Conservation (phyloP, 2,113 vertebrate genomes). For the Tragulus kanchil region DNA sequence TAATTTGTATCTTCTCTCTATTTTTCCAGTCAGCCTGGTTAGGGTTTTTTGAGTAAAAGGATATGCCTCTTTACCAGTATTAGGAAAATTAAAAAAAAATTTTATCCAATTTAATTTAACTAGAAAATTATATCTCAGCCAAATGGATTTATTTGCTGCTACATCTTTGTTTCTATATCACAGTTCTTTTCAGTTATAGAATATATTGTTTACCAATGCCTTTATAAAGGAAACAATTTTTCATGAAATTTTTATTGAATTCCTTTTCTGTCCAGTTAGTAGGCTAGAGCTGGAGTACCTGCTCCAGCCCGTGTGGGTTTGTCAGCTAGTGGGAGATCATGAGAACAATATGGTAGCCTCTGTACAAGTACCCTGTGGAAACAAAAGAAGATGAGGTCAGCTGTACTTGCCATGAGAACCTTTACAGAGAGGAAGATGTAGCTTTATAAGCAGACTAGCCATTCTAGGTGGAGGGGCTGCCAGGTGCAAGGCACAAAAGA, state of each 20-base stretch:
- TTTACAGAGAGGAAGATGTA: neutral
- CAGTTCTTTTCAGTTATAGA: constrained; percentile 7
- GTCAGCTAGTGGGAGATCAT: neutral
- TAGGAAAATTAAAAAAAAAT: neutral
- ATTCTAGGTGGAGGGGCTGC: neutral
- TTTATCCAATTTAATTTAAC: neutral
- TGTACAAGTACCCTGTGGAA: neutral
- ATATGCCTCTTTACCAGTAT: neutral
- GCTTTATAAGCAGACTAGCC: neutral
- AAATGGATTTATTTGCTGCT: neutral
- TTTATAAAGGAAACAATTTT: neutral
- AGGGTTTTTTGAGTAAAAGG: neutral
- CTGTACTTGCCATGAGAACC: neutral
- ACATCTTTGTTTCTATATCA: neutral
- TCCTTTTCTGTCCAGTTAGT: neutral
- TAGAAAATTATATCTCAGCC: neutral
- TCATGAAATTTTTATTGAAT: neutral
- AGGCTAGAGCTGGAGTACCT: neutral
- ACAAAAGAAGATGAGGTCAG: neutral
- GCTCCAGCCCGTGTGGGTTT: neutral
- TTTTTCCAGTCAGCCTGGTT: neutral
- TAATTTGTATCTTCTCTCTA: neutral
- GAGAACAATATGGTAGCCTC: neutral
- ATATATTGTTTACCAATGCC: neutral
- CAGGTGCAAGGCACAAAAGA: neutral